These are phyloP conservation scores for Cyrtonyx montezumae DNA, from an alignment of 2,113 vertebrate species.

Conservation along the genomic window DNA sequence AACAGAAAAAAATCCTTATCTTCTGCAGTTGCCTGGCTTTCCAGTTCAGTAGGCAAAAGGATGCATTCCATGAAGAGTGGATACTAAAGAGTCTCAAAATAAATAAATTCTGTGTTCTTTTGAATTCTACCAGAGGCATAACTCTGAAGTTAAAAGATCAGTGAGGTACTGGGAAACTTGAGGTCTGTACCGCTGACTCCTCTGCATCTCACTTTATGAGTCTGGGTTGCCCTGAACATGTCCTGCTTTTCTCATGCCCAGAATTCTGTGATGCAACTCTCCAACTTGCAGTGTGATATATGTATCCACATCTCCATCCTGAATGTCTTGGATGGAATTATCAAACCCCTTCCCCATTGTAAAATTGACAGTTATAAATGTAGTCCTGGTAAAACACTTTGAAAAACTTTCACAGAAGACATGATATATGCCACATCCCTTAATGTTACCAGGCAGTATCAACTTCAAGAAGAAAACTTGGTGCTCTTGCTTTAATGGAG, in stretches of 20 bases:
- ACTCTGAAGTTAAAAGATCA: background rate
- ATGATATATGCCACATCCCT: background rate
- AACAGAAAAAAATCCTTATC: background rate
- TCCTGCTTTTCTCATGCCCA: background rate
- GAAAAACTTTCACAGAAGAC: background rate
- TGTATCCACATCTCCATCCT: background rate
- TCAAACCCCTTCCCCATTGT: background rate
- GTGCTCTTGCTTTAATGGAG: background rate
- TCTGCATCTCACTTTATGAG: background rate
- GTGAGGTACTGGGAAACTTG: background rate
- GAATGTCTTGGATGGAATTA: background rate
- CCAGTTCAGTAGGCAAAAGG: background rate
- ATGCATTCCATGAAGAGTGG: background rate
- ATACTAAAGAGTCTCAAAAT: background rate
- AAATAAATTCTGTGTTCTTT: background rate
- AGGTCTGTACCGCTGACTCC: background rate
- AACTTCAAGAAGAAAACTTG: background rate
- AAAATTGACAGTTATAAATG: background rate
- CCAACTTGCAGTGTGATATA: fast-evolving
- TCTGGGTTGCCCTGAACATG: fast-evolving
- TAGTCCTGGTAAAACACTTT: background rate
- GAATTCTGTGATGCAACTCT: background rate
- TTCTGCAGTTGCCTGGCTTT: slow-evolving; percentile 8
- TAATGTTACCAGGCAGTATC: background rate
- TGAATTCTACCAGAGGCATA: background rate